These are phyloP conservation scores for Megalops cyprinoides DNA, from an alignment of 2,797 vertebrate species.

Conservation along the genomic window DNA sequence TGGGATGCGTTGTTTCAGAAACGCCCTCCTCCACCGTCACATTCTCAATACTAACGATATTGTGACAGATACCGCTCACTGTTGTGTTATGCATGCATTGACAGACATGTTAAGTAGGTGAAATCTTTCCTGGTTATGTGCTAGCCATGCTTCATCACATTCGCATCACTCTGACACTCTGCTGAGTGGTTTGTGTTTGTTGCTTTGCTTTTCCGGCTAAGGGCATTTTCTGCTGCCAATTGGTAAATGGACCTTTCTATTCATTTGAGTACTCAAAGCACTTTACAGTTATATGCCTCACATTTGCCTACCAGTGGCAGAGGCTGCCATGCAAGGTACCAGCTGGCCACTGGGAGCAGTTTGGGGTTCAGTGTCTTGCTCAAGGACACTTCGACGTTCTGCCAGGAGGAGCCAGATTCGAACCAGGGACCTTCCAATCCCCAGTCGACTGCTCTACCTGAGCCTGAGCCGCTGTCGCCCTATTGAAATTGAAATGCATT, in stretches of 20 bases:
- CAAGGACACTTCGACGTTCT: too few relatives aligned
- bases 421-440: too few relatives aligned
- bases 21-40: not conserved
- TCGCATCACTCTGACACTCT: not conserved
- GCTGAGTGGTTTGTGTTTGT: conserved; percentile 7
- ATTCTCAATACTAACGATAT: not conserved
- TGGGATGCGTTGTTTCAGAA: not conserved
- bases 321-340: too few relatives aligned
- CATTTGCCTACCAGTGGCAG: too few relatives aligned
- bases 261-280: too few relatives aligned
- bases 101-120: not conserved
- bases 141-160: not conserved
- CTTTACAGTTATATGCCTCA: too few relatives aligned
- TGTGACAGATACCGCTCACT: not conserved
- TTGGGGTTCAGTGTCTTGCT: too few relatives aligned
- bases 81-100: not conserved
- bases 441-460: too few relatives aligned
- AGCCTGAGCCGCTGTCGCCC: too few relatives aligned
- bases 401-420: too few relatives aligned
- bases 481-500: conserved; percentile 25
- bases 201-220: conserved; percentile 15
- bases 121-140: not conserved
- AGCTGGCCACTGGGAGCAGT: too few relatives aligned
- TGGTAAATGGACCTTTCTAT: conserved; percentile 58
- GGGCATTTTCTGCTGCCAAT: conserved; percentile 61